phyloP scores from a whole-genome alignment of 2,113 vertebrate species.

The Triplophysa siluroides region DNA sequence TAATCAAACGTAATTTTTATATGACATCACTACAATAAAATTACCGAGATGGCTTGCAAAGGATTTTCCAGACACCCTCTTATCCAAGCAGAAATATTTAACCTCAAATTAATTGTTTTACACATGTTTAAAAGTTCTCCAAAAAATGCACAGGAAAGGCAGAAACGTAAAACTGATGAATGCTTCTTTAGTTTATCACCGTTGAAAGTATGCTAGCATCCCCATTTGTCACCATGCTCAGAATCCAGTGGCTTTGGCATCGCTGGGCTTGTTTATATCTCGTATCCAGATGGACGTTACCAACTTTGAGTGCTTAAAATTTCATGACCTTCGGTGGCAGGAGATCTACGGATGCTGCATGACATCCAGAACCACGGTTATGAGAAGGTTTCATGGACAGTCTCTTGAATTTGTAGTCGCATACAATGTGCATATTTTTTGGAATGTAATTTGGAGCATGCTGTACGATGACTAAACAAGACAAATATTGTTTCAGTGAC shows the following conservation, averaged over 20 bases:
- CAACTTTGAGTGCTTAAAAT: constrained; percentile 24
- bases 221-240: constrained; percentile 42
- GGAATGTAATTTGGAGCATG: background rate
- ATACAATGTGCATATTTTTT: background rate
- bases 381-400: background rate
- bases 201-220: constrained; percentile 24
- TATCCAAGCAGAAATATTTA: background rate
- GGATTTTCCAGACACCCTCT: background rate
- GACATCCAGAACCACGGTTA: constrained; percentile 3
- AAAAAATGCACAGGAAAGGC: constrained; percentile 27
- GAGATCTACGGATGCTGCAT: background rate
- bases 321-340: constrained; percentile 19
- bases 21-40: background rate
- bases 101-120: background rate
- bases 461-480: background rate
- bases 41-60: no score
- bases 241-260: constrained; percentile 35
- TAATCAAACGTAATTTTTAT: background rate
- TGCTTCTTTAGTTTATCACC: constrained; percentile 32
- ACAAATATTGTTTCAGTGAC: constrained; percentile 15
- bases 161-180: constrained; percentile 43
- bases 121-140: background rate
- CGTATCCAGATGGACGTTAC: constrained; percentile 27
- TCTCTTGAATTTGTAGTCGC: constrained; percentile 13
- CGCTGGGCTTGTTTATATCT: background rate